A percentile compares a stretch with the other conserved stretches of the same genome.
These are phyloP conservation scores for Podarcis siculus DNA, from an alignment of 2,797 vertebrate genomes.

Conservation along the genomic window DNA sequence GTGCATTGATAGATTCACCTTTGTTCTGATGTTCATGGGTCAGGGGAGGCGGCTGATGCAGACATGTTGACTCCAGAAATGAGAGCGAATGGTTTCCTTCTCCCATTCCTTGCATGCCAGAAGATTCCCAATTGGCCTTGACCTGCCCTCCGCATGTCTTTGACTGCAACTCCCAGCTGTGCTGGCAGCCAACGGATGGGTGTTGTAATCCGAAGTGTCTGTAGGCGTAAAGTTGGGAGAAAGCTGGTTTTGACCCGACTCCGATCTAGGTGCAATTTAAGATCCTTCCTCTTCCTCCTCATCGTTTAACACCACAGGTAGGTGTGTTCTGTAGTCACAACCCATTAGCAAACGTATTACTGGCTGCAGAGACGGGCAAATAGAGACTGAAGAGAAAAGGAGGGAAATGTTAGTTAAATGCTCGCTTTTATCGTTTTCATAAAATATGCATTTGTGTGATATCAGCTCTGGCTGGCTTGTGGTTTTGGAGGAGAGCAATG, in stretches of 20 bases:
- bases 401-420: conserved; percentile 33
- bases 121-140: not conserved
- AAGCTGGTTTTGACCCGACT: not conserved
- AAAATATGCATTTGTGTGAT: conserved; percentile 44
- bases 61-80: not conserved
- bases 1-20: too few species aligned
- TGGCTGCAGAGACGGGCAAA: not conserved
- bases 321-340: not conserved
- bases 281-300: not conserved
- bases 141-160: too few species aligned
- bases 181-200: too few species aligned
- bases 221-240: too few species aligned
- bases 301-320: not conserved
- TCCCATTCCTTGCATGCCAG: not conserved
- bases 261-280: not conserved
- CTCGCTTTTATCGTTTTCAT: conserved; percentile 37
- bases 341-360: not conserved
- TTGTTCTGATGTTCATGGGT: too few species aligned
- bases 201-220: too few species aligned
- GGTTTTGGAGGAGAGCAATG: conserved; percentile 25
- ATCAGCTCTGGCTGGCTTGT: conserved; percentile 33
- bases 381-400: conserved; percentile 30
- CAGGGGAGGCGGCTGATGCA: too few species aligned
- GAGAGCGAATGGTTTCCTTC: not conserved
- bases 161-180: too few species aligned